A percentile compares a stretch with the other conserved stretches of the same genome.
Conservation (phyloP, 2,888 invertebrate genomes). For the Lasioglossum morio region DNA sequence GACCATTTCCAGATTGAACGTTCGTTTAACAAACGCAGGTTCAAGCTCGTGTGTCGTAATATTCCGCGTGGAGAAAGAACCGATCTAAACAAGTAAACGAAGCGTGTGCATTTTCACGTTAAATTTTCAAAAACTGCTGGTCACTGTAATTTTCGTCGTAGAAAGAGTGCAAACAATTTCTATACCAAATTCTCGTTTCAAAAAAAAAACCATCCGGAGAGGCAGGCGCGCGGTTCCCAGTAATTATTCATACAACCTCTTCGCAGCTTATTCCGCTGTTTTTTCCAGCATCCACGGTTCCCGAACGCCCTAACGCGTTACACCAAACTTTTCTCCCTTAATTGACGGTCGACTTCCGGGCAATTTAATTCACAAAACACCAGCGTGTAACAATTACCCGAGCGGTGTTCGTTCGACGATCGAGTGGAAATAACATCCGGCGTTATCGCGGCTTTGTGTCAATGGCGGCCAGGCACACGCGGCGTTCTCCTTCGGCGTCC, state of each 20-base stretch:
- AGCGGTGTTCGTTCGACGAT: neutral
- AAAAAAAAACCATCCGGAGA: neutral
- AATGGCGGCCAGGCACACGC: neutral
- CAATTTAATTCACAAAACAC: conserved; percentile 2
- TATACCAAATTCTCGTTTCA: neutral
- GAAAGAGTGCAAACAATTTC: neutral
- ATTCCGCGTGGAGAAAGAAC: neutral
- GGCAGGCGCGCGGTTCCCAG: neutral
- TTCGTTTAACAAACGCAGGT: neutral
- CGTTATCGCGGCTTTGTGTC: neutral
- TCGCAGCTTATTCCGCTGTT: neutral
- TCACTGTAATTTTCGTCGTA: neutral
- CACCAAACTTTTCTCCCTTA: neutral
- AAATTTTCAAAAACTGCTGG: neutral
- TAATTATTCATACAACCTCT: neutral
- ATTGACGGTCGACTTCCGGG: neutral
- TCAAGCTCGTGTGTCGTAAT: neutral
- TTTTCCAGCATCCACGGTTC: neutral
- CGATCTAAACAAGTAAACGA: neutral
- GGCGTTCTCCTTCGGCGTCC: neutral
- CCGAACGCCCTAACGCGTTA: neutral
- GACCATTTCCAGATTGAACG: neutral
- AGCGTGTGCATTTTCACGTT: neutral
- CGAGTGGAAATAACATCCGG: neutral
- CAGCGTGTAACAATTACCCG: neutral